Evolutionary conservation across 2,888 invertebrate species (phyloP).

Genomic region (Mythimna impura): DNA sequence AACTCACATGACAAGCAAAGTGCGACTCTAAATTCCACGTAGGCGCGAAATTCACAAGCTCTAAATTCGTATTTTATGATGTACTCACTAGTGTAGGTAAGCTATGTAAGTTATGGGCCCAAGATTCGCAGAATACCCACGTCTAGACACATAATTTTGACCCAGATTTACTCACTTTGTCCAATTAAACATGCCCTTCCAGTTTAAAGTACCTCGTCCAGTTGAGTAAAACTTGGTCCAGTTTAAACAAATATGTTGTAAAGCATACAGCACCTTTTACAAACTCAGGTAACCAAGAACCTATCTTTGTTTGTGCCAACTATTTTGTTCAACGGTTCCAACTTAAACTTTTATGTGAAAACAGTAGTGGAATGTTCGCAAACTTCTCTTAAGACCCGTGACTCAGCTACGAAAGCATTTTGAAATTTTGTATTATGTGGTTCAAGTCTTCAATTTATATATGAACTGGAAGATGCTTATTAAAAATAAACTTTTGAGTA

Average conservation of each 20-base stretch:
- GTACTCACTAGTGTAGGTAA: not conserved
- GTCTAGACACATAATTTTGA: slow-evolving; percentile 43
- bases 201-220: not conserved
- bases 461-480: slow-evolving; percentile 23
- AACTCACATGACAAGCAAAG: not conserved
- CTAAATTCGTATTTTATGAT: slow-evolving; percentile 15
- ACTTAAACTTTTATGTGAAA: slow-evolving; percentile 68
- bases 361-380: slow-evolving; percentile 49
- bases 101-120: not conserved
- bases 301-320: slow-evolving; percentile 64
- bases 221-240: not conserved
- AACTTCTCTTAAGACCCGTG: slow-evolving; percentile 28
- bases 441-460: slow-evolving; percentile 12
- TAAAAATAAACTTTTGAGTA: slow-evolving; percentile 1
- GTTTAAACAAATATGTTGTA: slow-evolving; percentile 18
- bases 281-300: slow-evolving; percentile 53
- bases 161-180: not conserved
- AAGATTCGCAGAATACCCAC: not conserved
- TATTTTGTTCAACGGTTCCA: slow-evolving; percentile 67
- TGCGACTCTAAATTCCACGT: not conserved
- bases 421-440: slow-evolving; percentile 25
- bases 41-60: slow-evolving; percentile 21
- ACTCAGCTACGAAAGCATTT: slow-evolving; percentile 32
- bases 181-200: slow-evolving; percentile 19
- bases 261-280: not conserved